Percentiles rank a stretch among this genome's conserved stretches.
Conservation (phyloP, 2,113 vertebrate species). For the Pomatorhinus ruficollis region DNA sequence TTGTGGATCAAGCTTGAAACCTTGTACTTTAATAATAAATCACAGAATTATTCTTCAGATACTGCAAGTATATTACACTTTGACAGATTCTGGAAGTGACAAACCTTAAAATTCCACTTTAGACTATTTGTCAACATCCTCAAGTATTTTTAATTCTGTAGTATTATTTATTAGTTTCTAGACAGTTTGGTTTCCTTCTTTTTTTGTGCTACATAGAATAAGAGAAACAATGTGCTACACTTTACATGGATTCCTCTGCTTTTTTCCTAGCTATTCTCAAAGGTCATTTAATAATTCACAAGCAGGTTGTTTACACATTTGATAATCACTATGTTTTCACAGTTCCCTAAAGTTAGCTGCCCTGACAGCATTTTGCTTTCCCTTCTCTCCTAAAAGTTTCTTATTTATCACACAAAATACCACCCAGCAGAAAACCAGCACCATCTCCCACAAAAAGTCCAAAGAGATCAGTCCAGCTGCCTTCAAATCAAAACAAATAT, state of each 20-base stretch:
- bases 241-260: not conserved
- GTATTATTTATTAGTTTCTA: not conserved
- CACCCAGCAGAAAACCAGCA: not conserved
- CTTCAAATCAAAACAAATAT: not conserved
- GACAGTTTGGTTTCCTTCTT: not conserved
- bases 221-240: not conserved
- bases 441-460: not conserved
- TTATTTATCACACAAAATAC: not conserved
- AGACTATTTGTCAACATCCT: not conserved
- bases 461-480: not conserved
- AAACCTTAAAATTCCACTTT: not conserved
- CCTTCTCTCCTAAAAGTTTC: not conserved
- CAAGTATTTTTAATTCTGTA: not conserved
- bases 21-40: not conserved
- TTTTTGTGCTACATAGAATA: not conserved
- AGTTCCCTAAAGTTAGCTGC: not conserved
- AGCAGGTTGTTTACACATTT: not conserved
- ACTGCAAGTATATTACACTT: not conserved
- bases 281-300: conserved; percentile 6
- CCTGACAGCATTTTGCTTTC: not conserved
- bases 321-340: not conserved
- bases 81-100: not conserved
- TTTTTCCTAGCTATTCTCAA: not conserved
- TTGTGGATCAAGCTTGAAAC: not conserved
- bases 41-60: not conserved